Percentiles rank a stretch among this genome's conserved stretches.
Conservation (phyloP, 2,113 vertebrate species). For the Narcine bancroftii region DNA sequence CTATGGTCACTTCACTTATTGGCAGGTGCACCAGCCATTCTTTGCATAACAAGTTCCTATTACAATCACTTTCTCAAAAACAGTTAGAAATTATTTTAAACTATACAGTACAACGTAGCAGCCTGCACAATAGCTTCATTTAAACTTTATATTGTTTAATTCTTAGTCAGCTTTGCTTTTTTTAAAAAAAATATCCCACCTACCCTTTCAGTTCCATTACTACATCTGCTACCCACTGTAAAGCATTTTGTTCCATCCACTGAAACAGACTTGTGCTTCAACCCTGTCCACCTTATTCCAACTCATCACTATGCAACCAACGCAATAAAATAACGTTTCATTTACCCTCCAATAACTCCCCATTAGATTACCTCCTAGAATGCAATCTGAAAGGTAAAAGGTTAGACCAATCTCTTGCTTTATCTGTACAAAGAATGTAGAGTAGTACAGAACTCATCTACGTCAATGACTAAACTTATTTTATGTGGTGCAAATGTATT, state of each 20-base stretch:
- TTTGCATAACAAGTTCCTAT: no score
- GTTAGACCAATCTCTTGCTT: not conserved
- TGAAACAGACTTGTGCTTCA: not conserved
- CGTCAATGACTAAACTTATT: no score
- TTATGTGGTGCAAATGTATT: not conserved
- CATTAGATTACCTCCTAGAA: no score
- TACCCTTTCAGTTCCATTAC: not conserved
- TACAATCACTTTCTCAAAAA: no score
- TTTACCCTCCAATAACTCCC: not conserved
- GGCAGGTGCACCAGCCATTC: no score
- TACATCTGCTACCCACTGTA: not conserved
- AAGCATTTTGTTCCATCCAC: not conserved
- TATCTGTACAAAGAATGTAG: not conserved
- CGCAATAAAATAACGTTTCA: not conserved
- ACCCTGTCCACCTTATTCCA: not conserved
- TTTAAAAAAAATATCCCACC: not conserved
- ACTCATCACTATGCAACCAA: not conserved
- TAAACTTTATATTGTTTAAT: not conserved
- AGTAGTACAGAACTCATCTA: not conserved
- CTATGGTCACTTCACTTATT: no score
- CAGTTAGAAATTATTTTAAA: no score
- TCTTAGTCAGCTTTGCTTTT: not conserved
- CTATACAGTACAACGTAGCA: no score
- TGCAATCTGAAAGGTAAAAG: not conserved
- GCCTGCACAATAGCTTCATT: not conserved